Evolutionary conservation across 1,140 invertebrate genomes (phyloP), one percentile per base, ranked within the genome.

Genomic region (Drosophila jambulina): DNA sequence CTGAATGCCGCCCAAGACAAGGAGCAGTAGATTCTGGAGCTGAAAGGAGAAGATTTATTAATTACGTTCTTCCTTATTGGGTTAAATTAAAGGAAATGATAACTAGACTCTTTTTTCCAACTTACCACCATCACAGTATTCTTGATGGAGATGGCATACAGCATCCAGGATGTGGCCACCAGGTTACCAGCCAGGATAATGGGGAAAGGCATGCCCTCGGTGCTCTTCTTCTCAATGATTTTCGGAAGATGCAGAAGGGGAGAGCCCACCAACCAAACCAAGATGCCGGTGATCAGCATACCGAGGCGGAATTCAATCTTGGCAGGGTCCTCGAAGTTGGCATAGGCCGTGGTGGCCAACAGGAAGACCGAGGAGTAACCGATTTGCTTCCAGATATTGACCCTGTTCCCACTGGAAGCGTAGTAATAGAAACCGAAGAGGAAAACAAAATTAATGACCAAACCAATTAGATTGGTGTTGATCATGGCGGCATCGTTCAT

Each of bases 161-260:
- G 80, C 46, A 97, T 93, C 97, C 97, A 98, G 75, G 96, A 94
- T 45, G 94, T 94, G 32, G 95, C 94, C 12, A 97, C 96, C 12
- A 97, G 74, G 34, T 96, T 95, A 72, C 96, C 97, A 80, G 95
- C 95, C 21, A 97, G 93, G 77, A 97, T 97, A 23, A 98, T 94
- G 9, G 97, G 96, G 91, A 98, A 97, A 23, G 97, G 97, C 93
- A 98, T 94, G 46, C 95, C 94, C 58, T 95, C 96, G 0, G 96
- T 96, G 92, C 95, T 96, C 92, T 97, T 95, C 7, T 95, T 96
- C 81, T 93, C 94, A 56, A 98, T 95, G 42, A 97, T 95, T 49
- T 95, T 94, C 80, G 93, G 96, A 67, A 97, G 85, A 90, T 95
- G 94, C 36, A 95, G 93, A 2, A 97, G 92, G n/a, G 96, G 96